Percentiles rank a stretch among this genome's conserved stretches.
These are phyloP conservation scores for Stenoptilia bipunctidactyla DNA, from an alignment of 2,888 invertebrate genomes.

Conservation along the genomic window DNA sequence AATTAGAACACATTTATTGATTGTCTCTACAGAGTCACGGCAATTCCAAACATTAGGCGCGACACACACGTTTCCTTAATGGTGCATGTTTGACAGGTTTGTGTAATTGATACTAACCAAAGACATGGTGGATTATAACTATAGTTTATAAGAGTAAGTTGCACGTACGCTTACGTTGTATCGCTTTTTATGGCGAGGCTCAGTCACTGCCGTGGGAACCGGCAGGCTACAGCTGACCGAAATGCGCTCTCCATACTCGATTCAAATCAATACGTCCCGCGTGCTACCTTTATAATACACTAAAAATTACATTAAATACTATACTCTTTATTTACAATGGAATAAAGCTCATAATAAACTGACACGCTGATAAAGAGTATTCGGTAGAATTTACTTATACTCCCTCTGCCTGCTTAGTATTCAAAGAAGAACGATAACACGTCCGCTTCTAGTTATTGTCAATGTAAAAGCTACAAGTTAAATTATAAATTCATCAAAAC, in stretches of 20 bases:
- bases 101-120: constrained; percentile 24
- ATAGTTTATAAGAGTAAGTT: constrained; percentile 56
- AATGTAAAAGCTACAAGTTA: constrained; percentile 22
- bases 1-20: constrained; percentile 9
- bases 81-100: constrained; percentile 20
- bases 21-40: constrained; percentile 13
- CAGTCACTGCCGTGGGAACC: constrained; percentile 68
- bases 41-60: neutral
- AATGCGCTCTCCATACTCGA: constrained; percentile 68
- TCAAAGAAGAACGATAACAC: constrained; percentile 37
- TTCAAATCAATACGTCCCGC: constrained; percentile 56
- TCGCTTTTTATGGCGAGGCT: constrained; percentile 61
- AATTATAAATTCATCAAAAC: constrained; percentile 57
- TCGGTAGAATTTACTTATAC: constrained; percentile 24
- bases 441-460: constrained; percentile 41
- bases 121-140: constrained; percentile 33
- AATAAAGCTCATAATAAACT: constrained; percentile 4
- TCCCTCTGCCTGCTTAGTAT: constrained; percentile 37
- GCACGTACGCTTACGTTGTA: constrained; percentile 58
- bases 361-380: constrained; percentile 21
- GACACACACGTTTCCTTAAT: constrained; percentile 23
- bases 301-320: constrained; percentile 24
- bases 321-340: neutral
- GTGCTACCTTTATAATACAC: constrained; percentile 26
- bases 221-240: constrained; percentile 67